Conservation (phyloP, 1,140 invertebrate genomes). For the Scaptomyza pallida region DNA sequence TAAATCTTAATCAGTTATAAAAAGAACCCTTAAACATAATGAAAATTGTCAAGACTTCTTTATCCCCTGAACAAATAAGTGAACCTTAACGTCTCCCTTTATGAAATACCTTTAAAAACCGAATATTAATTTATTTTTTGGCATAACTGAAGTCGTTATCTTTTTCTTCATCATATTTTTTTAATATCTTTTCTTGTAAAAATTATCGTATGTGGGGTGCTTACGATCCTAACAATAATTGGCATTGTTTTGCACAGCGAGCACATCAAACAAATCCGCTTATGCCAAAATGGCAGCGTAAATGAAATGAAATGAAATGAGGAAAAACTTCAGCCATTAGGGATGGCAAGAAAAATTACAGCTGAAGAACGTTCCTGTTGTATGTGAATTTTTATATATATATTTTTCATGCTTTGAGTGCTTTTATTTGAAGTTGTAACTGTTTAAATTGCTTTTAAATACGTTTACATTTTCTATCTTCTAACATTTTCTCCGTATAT, state of each 20-base stretch:
- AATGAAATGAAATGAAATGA: slow-evolving; percentile 52
- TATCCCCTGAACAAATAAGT: neutral
- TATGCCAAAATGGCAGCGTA: slow-evolving; percentile 45
- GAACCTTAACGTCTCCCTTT: neutral
- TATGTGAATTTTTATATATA: neutral
- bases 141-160: neutral
- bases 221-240: slow-evolving; percentile 58
- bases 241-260: slow-evolving; percentile 57
- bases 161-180: neutral
- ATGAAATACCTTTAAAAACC: neutral
- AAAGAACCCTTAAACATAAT: neutral
- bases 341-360: slow-evolving; percentile 24
- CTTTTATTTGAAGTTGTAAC: slow-evolving; percentile 5
- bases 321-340: slow-evolving; percentile 51
- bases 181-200: neutral
- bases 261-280: slow-evolving; percentile 76
- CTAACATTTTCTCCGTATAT: neutral
- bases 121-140: neutral
- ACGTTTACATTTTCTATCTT: neutral
- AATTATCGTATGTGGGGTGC: slow-evolving; percentile 31
- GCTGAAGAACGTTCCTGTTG: neutral
- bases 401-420: neutral
- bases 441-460: neutral
- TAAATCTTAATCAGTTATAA: slow-evolving; percentile 16
- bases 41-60: slow-evolving; percentile 3